A percentile compares a stretch with the other conserved stretches of the same genome.
Evolutionary conservation across 2,113 vertebrate genomes (phyloP).

Genomic region (Leucopternis melanops): DNA sequence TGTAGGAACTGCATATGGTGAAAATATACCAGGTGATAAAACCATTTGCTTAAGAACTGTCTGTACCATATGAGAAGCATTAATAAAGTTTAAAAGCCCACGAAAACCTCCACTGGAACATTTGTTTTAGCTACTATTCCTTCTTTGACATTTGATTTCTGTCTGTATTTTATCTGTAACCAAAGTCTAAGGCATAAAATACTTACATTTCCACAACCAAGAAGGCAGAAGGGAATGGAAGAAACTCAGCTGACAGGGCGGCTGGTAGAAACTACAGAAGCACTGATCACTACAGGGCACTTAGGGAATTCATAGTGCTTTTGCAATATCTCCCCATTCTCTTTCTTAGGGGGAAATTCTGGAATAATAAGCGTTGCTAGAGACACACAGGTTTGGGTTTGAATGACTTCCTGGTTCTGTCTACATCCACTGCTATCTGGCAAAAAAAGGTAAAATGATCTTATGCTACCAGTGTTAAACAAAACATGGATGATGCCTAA

Average conservation of each 20-base stretch:
- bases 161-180: neutral
- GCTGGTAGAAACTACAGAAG: neutral
- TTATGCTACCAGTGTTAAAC: neutral
- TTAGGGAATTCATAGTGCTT: neutral
- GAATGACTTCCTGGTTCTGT: neutral
- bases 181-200: neutral
- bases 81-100: neutral
- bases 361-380: neutral
- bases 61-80: neutral
- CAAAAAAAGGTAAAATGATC: neutral
- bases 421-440: neutral
- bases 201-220: neutral
- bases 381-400: neutral
- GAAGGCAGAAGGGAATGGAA: neutral
- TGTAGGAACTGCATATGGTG: slow-evolving; percentile 12
- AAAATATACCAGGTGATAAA: slow-evolving; percentile 16
- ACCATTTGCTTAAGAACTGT: neutral
- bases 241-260: neutral
- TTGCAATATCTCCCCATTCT: neutral
- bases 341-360: neutral
- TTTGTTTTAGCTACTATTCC: neutral
- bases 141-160: neutral
- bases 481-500: neutral
- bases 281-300: neutral
- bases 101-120: neutral